Conservation (phyloP, 2,797 vertebrate species). For the Anguilla obscura region DNA sequence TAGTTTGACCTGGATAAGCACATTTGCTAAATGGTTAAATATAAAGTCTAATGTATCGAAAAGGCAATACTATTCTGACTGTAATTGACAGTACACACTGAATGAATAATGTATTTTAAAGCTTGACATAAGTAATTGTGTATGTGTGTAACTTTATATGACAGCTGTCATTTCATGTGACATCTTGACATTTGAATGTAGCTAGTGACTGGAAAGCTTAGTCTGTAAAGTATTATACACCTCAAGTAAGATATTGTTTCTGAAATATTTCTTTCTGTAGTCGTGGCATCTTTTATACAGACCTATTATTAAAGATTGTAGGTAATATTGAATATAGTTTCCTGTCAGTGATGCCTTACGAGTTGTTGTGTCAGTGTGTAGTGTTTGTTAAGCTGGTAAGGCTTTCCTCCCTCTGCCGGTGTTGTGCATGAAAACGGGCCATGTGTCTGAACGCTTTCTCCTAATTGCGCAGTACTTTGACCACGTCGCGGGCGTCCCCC, state of each 20-base stretch:
- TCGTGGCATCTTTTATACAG: no score
- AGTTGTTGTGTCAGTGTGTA: not conserved
- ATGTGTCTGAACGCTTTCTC: not conserved
- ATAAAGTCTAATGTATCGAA: not conserved
- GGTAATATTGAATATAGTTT: not conserved
- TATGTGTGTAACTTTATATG: not conserved
- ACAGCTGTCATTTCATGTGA: not conserved
- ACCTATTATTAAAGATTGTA: not conserved
- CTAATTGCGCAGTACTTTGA: conserved; percentile 84
- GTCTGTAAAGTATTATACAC: no score
- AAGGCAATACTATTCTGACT: not conserved
- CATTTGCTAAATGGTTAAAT: not conserved
- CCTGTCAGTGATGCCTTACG: not conserved
- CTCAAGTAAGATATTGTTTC: no score
- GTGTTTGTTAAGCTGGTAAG: not conserved
- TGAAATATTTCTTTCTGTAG: no score
- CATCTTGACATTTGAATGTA: not conserved
- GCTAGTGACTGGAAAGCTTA: not conserved
- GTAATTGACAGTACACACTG: not conserved
- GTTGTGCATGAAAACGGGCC: not conserved
- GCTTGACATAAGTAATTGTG: not conserved
- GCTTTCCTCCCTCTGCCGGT: not conserved
- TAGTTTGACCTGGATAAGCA: not conserved
- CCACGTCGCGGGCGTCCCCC: conserved; percentile 74
- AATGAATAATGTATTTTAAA: not conserved